Percentiles rank a stretch among this genome's conserved stretches.
phyloP scores from a whole-genome alignment of 2,797 vertebrate genomes.

The Perodicticus potto region DNA sequence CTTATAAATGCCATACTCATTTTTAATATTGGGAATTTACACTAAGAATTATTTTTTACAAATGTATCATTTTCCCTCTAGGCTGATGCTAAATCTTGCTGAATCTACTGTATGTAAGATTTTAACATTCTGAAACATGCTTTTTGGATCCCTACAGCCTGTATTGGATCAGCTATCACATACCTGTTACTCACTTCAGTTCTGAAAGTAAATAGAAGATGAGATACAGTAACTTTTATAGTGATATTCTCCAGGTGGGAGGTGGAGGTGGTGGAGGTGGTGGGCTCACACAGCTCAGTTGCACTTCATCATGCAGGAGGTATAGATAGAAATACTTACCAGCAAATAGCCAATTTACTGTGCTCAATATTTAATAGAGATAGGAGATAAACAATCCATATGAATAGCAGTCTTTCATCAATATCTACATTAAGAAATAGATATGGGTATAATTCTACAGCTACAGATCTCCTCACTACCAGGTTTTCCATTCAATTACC shows the following conservation, averaged over 20 bases:
- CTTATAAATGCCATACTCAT: constrained; percentile 3
- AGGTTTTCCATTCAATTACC: constrained; percentile 86
- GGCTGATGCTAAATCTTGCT: neutral
- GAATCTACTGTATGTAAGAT: neutral
- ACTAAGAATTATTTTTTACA: neutral
- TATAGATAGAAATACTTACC: constrained; percentile 51
- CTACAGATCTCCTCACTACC: constrained; percentile 83
- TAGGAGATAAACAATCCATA: constrained; percentile 80
- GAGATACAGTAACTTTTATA: neutral
- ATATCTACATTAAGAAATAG: constrained; percentile 77
- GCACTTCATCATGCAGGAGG: constrained; percentile 5
- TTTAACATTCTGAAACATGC: neutral
- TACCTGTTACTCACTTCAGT: constrained; percentile 15
- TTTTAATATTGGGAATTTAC: constrained; percentile 57
- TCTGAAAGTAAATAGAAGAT: neutral
- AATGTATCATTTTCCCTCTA: neutral
- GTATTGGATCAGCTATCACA: neutral
- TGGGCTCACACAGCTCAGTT: constrained; percentile 5
- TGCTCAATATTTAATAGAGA: constrained; percentile 74
- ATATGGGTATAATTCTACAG: constrained; percentile 77
- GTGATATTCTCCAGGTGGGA: constrained; percentile 33
- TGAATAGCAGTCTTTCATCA: constrained; percentile 72
- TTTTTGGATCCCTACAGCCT: neutral
- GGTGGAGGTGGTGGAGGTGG: neutral
- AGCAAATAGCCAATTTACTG: constrained; percentile 74